Evolutionary conservation across 2,797 vertebrate genomes (phyloP), one percentile per base, ranked within the genome.

Genomic region (Gallinago stenura): DNA sequence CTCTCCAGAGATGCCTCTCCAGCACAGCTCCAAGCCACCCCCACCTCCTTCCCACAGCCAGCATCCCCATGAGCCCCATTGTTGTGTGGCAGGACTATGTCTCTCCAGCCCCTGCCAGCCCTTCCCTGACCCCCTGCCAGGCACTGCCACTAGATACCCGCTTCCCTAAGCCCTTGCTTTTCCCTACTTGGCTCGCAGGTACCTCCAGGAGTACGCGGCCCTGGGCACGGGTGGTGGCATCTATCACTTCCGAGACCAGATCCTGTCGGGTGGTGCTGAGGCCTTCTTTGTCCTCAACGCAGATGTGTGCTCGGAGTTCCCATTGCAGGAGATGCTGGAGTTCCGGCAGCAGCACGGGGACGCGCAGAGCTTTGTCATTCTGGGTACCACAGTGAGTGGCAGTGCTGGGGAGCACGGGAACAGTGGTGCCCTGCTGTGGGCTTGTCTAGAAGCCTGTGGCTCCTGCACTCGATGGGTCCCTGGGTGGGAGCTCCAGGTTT

Each of bases 231-330:
- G 99, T 39, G 99, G 99, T 54, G 99, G 99, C 91, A 99, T 99
- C 95, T 99, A 99, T 95, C 99, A 99, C 96, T 99, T 99, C 98
- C 98, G 99, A 97, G 99, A 99, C 98, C 99, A 99, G 98, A 99
- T 99, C 96, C 98, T 99, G 80, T 98, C 99, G 0, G 99, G 99
- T 31, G 97, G 97, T 87, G 98, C 99, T 1, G 99, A 99, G 91
- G 98, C 99, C 16, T 99, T 99, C 98, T 99, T 99, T 91, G 98
- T 99, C 83, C 98, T 99, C 97, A 99, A 99, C 19, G 99, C 99
- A 2, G 99, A 99, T 1, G 99, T 99, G 84, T 99, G 99, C 96
- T 99, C 99, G 0, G 99, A 99, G 85, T 99, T 99, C 95, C 99
- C 99, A 16, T 98, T 99, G 64, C 78, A 90, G 5, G 98, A 99